Evolutionary conservation across 2,888 invertebrate genomes (phyloP).

Genomic region (Epistrophella euchroma): DNA sequence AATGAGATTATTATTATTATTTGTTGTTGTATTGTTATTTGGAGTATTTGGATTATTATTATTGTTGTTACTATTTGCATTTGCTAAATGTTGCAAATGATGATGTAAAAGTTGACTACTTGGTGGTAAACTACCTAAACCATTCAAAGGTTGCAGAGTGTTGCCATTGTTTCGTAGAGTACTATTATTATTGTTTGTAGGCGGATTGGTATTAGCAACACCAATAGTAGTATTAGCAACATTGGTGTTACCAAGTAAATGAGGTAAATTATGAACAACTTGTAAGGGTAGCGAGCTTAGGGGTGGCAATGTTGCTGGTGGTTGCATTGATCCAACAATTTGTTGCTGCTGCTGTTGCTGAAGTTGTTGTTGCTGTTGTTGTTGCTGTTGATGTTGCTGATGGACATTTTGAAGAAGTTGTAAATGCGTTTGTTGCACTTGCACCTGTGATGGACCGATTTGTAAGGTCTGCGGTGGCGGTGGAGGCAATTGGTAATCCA

Average conservation of each 20-base stretch:
- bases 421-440: conserved; percentile 80
- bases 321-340: conserved; percentile 81
- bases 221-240: conserved; percentile 32
- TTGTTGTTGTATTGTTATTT: conserved; percentile 75
- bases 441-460: conserved; percentile 77
- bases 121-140: conserved; percentile 80
- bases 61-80: conserved; percentile 79
- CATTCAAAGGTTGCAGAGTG: conserved; percentile 73
- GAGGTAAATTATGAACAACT: conserved; percentile 83
- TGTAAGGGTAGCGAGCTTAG: conserved; percentile 82
- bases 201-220: conserved; percentile 50
- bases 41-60: conserved; percentile 77
- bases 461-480: conserved; percentile 81
- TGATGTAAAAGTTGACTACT: conserved; percentile 83
- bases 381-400: conserved; percentile 79
- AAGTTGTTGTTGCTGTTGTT: conserved; percentile 79
- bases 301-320: conserved; percentile 80
- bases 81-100: conserved; percentile 83
- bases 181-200: conserved; percentile 75
- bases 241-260: conserved; percentile 79
- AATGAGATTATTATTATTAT: conserved; percentile 75
- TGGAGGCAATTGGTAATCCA: conserved; percentile 84
- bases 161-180: conserved; percentile 68
- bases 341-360: conserved; percentile 78
- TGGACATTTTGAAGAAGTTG: conserved; percentile 80